A percentile compares a stretch with the other conserved stretches of the same genome.
Conservation (phyloP, 2,113 vertebrate genomes). For the Proterorhinus semilunaris region DNA sequence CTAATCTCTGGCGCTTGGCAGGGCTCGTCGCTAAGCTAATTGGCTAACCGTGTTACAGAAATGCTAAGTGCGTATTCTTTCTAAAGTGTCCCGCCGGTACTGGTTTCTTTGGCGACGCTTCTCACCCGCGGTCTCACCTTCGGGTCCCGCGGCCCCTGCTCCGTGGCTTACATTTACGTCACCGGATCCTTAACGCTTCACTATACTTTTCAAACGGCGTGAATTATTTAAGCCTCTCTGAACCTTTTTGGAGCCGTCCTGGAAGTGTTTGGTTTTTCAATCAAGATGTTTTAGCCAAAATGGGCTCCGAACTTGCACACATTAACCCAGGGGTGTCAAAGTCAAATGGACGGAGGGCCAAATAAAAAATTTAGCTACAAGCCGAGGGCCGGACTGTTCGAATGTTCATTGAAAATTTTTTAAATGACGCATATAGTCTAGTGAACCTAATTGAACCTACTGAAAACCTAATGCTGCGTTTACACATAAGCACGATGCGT, state of each 20-base stretch:
- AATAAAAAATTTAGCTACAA: no score
- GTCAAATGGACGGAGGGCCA: no score
- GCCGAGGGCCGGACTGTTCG: no score
- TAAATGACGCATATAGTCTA: no score
- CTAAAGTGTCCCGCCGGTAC: conserved; percentile 53
- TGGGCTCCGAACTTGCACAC: no score
- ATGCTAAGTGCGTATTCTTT: conserved; percentile 50
- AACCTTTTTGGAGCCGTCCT: neutral
- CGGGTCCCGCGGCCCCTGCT: conserved; percentile 31
- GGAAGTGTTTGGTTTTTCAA: neutral
- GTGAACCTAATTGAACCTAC: no score
- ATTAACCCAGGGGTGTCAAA: no score
- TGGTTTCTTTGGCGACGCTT: conserved; percentile 7
- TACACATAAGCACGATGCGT: no score
- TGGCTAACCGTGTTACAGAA: conserved; percentile 57
- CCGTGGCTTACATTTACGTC: neutral
- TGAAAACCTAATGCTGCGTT: no score
- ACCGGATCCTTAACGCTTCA: conserved; percentile 23
- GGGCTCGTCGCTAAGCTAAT: conserved; percentile 39
- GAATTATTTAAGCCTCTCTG: conserved; percentile 23
- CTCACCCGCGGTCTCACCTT: conserved; percentile 50
- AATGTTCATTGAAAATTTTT: no score
- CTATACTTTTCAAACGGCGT: neutral
- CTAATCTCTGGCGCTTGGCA: conserved; percentile 51
- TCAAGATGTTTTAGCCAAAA: no score